These are phyloP conservation scores for Mormyrus hasselquistii DNA, from an alignment of 2,797 vertebrate genomes.

Conservation along the genomic window DNA sequence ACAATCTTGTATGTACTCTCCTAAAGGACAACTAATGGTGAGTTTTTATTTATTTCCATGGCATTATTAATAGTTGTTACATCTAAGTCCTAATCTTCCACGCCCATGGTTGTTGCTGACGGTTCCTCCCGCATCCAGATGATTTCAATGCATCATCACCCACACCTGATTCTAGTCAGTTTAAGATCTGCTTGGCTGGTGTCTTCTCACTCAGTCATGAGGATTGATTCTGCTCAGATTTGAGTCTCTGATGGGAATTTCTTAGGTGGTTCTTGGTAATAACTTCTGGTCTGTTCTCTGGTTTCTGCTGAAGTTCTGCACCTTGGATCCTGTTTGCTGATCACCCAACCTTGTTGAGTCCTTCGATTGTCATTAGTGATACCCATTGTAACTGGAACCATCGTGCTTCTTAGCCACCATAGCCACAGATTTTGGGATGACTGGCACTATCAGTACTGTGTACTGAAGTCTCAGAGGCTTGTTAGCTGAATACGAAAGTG, in stretches of 20 bases:
- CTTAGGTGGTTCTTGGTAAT: background rate
- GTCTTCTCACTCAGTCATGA: background rate
- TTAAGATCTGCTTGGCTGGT: background rate
- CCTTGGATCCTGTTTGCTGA: background rate
- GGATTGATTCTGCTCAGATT: background rate
- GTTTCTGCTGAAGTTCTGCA: background rate
- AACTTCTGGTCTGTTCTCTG: background rate
- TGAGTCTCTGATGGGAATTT: background rate
- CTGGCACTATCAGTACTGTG: background rate
- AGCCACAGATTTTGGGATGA: background rate
- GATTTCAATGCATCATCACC: background rate
- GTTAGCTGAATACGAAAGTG: background rate
- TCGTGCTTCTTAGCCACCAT: background rate
- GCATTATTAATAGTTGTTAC: constrained; percentile 22
- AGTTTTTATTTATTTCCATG: background rate
- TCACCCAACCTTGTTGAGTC: background rate
- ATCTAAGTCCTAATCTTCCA: background rate
- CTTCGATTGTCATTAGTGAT: background rate
- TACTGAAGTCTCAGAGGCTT: background rate
- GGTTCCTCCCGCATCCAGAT: background rate
- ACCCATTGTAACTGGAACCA: background rate
- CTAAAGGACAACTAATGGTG: background rate
- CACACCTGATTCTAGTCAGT: background rate
- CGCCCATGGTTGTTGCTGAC: background rate
- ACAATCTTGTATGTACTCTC: background rate